Evolutionary conservation across 2,797 vertebrate genomes (phyloP).

Genomic region (Eidolon dupreanum): DNA sequence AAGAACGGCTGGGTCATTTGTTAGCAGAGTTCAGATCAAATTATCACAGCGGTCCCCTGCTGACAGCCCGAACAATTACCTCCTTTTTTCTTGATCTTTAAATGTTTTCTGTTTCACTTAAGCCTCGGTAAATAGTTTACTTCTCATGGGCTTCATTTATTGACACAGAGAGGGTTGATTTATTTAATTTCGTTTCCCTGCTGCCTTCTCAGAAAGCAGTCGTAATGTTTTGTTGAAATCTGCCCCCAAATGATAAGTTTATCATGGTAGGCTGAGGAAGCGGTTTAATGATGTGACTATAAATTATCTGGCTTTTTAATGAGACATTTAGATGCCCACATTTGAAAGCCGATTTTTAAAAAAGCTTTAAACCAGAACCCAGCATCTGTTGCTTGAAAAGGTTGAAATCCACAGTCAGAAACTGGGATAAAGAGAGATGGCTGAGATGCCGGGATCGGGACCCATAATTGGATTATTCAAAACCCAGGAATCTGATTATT

Average conservation of each 20-base stretch:
- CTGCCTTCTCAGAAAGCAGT: slow-evolving; percentile 71
- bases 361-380: slow-evolving; percentile 58
- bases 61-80: slow-evolving; percentile 94
- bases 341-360: slow-evolving; percentile 55
- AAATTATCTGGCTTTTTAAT: slow-evolving; percentile 71
- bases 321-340: slow-evolving; percentile 60
- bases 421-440: background rate
- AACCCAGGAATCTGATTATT: slow-evolving; percentile 53
- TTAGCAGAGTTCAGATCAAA: slow-evolving; percentile 98
- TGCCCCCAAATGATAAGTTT: slow-evolving; percentile 61
- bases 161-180: slow-evolving; percentile 81
- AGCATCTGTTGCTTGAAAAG: slow-evolving; percentile 16
- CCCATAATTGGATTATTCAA: slow-evolving; percentile 73
- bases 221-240: slow-evolving; percentile 69
- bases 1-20: slow-evolving; percentile 97
- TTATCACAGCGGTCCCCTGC: slow-evolving; percentile 96
- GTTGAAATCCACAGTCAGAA: slow-evolving; percentile 58
- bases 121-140: slow-evolving; percentile 84
- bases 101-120: slow-evolving; percentile 89
- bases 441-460: slow-evolving; percentile 1
- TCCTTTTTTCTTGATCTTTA: slow-evolving; percentile 88
- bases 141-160: slow-evolving; percentile 84
- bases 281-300: slow-evolving; percentile 58
- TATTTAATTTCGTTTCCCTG: slow-evolving; percentile 78
- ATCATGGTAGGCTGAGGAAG: slow-evolving; percentile 41